Conservation (phyloP, 2,113 vertebrate genomes). For the Clarias gariepinus region DNA sequence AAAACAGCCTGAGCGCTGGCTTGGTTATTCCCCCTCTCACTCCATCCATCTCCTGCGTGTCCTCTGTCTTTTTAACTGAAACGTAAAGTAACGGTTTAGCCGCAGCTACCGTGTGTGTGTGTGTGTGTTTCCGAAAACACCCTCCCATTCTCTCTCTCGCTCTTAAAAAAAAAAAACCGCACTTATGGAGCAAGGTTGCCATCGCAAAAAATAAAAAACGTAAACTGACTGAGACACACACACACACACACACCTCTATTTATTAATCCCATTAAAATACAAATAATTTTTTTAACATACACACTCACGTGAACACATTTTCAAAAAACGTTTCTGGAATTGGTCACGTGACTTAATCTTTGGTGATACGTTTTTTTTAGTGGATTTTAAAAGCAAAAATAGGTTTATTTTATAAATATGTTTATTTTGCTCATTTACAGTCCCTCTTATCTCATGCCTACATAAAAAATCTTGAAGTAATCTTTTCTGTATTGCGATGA, state of each 20-base stretch:
- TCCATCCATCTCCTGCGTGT: slow-evolving; percentile 7
- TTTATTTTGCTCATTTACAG: too few species aligned
- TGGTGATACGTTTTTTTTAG: too few species aligned
- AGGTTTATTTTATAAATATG: too few species aligned
- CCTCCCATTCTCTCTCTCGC: neutral
- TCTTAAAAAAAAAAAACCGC: neutral
- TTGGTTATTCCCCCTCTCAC: neutral
- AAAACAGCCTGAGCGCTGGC: neutral
- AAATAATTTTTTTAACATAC: neutral
- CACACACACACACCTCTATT: neutral
- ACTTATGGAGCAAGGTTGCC: slow-evolving; percentile 18
- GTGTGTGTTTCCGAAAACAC: neutral
- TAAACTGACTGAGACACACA: neutral
- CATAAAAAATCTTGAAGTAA: too few species aligned
- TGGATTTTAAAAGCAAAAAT: too few species aligned
- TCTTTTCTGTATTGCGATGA: too few species aligned
- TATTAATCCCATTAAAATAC: too few species aligned
- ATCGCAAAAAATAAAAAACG: neutral
- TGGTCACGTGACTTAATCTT: too few species aligned
- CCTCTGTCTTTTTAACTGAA: neutral
- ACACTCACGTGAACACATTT: neutral
- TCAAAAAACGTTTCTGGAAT: too few species aligned
- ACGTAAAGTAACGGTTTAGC: slow-evolving; percentile 27
- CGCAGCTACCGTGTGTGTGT: neutral
- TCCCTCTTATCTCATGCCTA: too few species aligned